Evolutionary conservation across 2,888 invertebrate genomes (phyloP), one percentile per base, ranked within the genome.

Genomic region (Drosophila neotestacea): DNA sequence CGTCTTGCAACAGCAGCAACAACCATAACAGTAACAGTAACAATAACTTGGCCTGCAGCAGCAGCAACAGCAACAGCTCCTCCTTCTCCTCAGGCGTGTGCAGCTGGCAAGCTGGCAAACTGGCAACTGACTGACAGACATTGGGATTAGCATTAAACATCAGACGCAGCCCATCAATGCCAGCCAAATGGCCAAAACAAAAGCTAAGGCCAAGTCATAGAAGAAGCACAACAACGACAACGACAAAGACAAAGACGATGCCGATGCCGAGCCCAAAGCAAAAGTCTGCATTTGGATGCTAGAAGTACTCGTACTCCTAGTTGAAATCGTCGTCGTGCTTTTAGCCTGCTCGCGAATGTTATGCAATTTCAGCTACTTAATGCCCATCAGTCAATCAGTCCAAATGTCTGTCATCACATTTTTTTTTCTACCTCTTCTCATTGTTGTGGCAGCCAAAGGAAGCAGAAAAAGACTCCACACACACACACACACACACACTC

Each of bases 131-230:
- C 70, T 71, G 84, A 77, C 71, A 72, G 88, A 74, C 89, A 80
- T 80, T 88, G 73, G 89, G 78, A 85, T 89, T 89, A 89, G 84
- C 85, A 89, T 85, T 87, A 81, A 79, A 77, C 81, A 84, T 81
- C 73, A 70, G 73, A 56, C 67, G 67, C 58, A 66, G 54, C 58
- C 66, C 72, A 70, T 70, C 67, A 81, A 79, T 79, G 71, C 76
- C 70, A 65, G 50, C 56, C 48, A 56, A 63, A 63, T 70, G 75
- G 76, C 68, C 51, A 70, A 74, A 79, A 66, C 46, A 56, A 74
- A 55, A 44, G 55, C 69, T 48, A 42, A 28, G 36, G 32, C 44
- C 38, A 38, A 32, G 32, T 32, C 39, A 52, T 34, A 44, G 51
- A 32, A 36, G 38, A 41, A 55, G 38, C 39, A n/a, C 36, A 39